phyloP scores from a whole-genome alignment of 2,113 vertebrate genomes.

The Sander vitreus region DNA sequence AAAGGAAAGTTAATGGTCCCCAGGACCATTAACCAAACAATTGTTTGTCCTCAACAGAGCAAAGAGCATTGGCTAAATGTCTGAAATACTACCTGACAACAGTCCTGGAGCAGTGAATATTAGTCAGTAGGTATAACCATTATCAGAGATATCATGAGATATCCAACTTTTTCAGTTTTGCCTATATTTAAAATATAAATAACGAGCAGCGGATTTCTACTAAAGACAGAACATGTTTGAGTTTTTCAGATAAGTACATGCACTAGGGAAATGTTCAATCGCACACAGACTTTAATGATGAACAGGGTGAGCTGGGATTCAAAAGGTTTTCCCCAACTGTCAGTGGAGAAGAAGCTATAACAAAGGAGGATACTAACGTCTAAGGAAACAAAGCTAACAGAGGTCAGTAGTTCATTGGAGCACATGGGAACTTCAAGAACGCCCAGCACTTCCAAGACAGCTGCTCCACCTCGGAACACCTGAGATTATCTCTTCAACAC shows the following conservation, averaged over 20 bases:
- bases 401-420: conserved; percentile 15
- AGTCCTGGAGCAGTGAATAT: neutral
- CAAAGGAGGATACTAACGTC: neutral
- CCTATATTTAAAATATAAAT: neutral
- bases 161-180: neutral
- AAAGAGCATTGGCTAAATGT: neutral
- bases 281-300: neutral
- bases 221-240: neutral
- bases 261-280: neutral
- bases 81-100: neutral
- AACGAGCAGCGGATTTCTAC: neutral
- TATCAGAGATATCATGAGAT: neutral
- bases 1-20: no score
- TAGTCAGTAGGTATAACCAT: neutral
- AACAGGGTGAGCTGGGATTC: neutral
- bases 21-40: no score
- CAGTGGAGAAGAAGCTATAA: neutral
- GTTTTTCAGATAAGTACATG: neutral
- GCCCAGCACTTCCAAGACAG: conserved; percentile 19
- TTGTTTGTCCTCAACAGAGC: neutral
- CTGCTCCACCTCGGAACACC: conserved; percentile 36
- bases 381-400: neutral
- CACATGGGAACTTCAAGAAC: conserved; percentile 8
- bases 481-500: conserved; percentile 41
- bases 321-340: neutral